Evolutionary conservation across 1,140 invertebrate species (phyloP).

Genomic region (Conus ventricosus): DNA sequence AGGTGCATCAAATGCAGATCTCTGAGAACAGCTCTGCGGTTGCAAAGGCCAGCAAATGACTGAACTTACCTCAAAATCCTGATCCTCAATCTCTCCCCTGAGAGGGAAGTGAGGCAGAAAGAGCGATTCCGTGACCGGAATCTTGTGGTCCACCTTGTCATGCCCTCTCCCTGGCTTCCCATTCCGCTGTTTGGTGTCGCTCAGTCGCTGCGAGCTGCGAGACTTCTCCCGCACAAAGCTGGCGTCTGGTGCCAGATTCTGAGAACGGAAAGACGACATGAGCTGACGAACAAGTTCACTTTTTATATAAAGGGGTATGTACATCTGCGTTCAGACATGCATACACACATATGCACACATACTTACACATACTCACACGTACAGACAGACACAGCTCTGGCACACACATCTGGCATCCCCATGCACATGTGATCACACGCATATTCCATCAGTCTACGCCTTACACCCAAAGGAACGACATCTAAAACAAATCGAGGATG

Average conservation of each 20-base stretch:
- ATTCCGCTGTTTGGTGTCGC: conserved; percentile 54
- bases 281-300: not conserved
- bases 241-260: conserved; percentile 60
- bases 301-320: no score
- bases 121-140: conserved; percentile 83
- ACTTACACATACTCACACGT: not conserved
- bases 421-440: no score
- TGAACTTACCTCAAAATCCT: conserved; percentile 70
- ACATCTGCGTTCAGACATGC: no score
- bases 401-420: not conserved
- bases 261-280: not conserved
- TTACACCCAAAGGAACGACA: no score
- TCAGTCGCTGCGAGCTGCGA: conserved; percentile 53
- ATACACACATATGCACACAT: not conserved
- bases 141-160: conserved; percentile 76
- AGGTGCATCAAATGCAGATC: no score
- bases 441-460: no score
- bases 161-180: conserved; percentile 41
- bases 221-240: conserved; percentile 57
- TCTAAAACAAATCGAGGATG: no score
- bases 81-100: conserved; percentile 78
- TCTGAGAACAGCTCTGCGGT: no score
- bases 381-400: not conserved
- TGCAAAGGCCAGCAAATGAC: no score
- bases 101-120: conserved; percentile 90